phyloP scores from a whole-genome alignment of 1,140 invertebrate genomes.

The Drosophila sechellia region DNA sequence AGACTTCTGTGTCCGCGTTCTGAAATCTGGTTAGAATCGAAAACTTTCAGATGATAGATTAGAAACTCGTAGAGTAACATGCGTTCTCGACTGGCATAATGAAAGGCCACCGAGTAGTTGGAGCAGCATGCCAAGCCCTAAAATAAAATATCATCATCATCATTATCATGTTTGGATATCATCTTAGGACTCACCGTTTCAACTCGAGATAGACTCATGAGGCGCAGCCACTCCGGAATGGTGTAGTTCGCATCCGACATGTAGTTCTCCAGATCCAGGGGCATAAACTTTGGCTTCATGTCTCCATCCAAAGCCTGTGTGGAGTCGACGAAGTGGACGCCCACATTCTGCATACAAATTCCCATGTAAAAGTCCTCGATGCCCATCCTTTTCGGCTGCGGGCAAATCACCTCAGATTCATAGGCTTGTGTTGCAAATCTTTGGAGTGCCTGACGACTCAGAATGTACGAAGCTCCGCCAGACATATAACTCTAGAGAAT shows the following conservation, averaged over 20 bases:
- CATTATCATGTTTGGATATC: neutral
- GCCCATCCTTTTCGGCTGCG: constrained; percentile 87
- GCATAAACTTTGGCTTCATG: constrained; percentile 53
- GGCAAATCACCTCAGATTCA: constrained; percentile 89
- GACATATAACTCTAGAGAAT: constrained; percentile 94
- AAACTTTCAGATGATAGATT: constrained; percentile 49
- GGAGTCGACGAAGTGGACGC: constrained; percentile 87
- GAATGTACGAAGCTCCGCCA: constrained; percentile 95
- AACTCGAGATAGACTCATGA: constrained; percentile 47
- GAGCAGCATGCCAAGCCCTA: constrained; percentile 62
- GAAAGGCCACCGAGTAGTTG: constrained; percentile 66
- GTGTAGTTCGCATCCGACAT: constrained; percentile 34
- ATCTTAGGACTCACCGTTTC: constrained; percentile 32
- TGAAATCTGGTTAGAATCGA: constrained; percentile 1
- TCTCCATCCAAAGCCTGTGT: constrained; percentile 38
- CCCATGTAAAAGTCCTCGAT: constrained; percentile 98
- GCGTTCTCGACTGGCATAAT: constrained; percentile 58
- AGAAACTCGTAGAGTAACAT: constrained; percentile 72
- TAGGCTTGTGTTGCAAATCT: constrained; percentile 90
- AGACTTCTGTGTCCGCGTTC: constrained; percentile 4
- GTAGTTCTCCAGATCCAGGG: constrained; percentile 86
- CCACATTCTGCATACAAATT: constrained; percentile 94
- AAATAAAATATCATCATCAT: neutral
- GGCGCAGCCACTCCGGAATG: constrained; percentile 56
- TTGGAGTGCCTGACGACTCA: constrained; percentile 91